Evolutionary conservation across 2,797 vertebrate species (phyloP).

Genomic region (Rousettus madagascariensis): DNA sequence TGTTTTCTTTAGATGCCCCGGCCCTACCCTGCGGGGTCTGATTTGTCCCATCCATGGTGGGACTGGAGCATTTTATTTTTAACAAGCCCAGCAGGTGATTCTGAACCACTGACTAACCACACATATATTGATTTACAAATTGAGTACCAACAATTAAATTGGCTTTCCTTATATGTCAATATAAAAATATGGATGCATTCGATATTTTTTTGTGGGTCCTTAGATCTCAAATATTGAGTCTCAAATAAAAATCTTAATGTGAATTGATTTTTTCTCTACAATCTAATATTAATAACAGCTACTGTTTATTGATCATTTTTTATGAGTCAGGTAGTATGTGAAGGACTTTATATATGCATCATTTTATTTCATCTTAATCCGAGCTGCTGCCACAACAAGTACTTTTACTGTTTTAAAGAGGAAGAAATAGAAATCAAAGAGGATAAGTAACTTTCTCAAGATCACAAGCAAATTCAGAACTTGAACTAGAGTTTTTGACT

Average conservation of each 20-base stretch:
- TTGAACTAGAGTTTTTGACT: not conserved
- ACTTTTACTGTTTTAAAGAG: not conserved
- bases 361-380: not conserved
- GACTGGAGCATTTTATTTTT: not conserved
- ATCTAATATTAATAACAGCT: not conserved
- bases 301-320: not conserved
- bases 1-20: not conserved
- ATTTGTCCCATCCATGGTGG: not conserved
- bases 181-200: not conserved
- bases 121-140: not conserved
- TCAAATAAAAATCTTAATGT: not conserved
- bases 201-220: not conserved
- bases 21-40: not conserved
- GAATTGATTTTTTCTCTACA: not conserved
- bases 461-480: not conserved
- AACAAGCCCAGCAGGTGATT: not conserved
- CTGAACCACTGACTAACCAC: not conserved
- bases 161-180: not conserved
- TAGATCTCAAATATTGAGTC: not conserved
- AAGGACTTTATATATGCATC: not conserved
- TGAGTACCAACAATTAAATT: not conserved
- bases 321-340: not conserved
- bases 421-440: not conserved
- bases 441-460: not conserved
- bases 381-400: not conserved